These are phyloP conservation scores for Vanessa tameamea DNA, from an alignment of 1,140 invertebrate species.

Conservation along the genomic window DNA sequence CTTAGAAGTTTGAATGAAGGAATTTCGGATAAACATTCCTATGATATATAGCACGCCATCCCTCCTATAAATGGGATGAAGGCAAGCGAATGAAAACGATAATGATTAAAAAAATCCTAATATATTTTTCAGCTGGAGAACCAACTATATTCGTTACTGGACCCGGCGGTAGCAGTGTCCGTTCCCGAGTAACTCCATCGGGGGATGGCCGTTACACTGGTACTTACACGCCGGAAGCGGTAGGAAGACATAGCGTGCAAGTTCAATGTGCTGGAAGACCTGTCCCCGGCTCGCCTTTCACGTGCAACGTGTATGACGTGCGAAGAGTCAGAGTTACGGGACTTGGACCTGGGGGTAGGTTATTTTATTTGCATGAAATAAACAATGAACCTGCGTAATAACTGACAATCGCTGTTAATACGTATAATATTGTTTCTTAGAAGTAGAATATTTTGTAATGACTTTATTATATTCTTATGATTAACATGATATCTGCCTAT, in stretches of 20 bases:
- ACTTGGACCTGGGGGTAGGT: conserved; percentile 78
- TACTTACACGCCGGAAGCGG: conserved; percentile 90
- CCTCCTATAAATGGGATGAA: too few species aligned
- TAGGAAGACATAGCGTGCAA: conserved; percentile 92
- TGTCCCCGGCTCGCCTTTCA: conserved; percentile 94
- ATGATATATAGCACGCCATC: too few species aligned
- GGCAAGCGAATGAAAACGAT: too few species aligned
- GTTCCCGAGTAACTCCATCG: conserved; percentile 82
- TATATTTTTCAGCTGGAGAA: conserved; percentile 75
- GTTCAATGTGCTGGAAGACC: conserved; percentile 90
- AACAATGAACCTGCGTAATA: too few species aligned
- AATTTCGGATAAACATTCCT: too few species aligned
- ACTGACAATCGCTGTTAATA: too few species aligned
- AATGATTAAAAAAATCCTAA: background rate
- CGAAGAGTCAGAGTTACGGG: conserved; percentile 91
- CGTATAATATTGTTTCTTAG: too few species aligned
- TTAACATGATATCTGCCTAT: too few species aligned
- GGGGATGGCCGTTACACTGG: conserved; percentile 85
- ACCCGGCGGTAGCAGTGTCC: conserved; percentile 88
- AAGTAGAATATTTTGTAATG: too few species aligned
- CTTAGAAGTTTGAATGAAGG: too few species aligned
- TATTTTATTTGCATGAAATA: too few species aligned
- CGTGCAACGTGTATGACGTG: conserved; percentile 96
- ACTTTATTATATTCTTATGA: too few species aligned
- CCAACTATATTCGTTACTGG: conserved; percentile 88